Base-by-base conservation (phyloP, 2,888 invertebrate species). In the Aleiodes leptofemur region DNA sequence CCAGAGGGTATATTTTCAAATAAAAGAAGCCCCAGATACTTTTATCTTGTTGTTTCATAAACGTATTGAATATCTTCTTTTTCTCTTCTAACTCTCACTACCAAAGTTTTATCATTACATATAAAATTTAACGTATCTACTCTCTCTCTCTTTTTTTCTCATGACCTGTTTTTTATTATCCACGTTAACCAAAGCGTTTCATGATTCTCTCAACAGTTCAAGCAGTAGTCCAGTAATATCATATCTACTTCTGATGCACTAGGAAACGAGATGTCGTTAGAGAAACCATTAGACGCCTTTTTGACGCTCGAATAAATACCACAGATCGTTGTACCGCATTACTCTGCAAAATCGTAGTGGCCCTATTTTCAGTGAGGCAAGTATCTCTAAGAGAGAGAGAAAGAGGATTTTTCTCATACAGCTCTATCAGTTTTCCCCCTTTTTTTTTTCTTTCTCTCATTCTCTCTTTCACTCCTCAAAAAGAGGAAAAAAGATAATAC, bases 221-320 rank as follows among this genome's bases (percentile, higher is more conserved):
- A 64, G 43, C 11, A 16, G 38, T 48, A 14, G 48, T 43, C 64
- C 64, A 64, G 43, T 64, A 64, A 64, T 64, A 64, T 64, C 64
- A 64, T 64, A 64, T 64, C 64, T 48, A 64, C 64, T 64, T 64
- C 64, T 64, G 64, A 64, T 64, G 64, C 48, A 16, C 23, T 11
- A 48, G 66, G 66, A 71, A 75, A 72, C 51, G 68, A 76, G 72
- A 72, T 72, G 59, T 72, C 72, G 64, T 74, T 75, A 76, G 69
- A 69, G 72, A 14, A 53, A 50, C 76, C 76, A 76, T 76, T 76
- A 76, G 76, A 72, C 50, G 61, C 69, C 69, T 68, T 72, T 72
- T 76, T 53, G 59, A 53, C 57, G 72, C 68, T 68, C 43, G 57
- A 76, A 76, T 76, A 76, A 76, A 76, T 72, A 61, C 53, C 34